These are phyloP conservation scores for Rhinoderma darwinii DNA, from an alignment of 2,113 vertebrate genomes.

Conservation along the genomic window DNA sequence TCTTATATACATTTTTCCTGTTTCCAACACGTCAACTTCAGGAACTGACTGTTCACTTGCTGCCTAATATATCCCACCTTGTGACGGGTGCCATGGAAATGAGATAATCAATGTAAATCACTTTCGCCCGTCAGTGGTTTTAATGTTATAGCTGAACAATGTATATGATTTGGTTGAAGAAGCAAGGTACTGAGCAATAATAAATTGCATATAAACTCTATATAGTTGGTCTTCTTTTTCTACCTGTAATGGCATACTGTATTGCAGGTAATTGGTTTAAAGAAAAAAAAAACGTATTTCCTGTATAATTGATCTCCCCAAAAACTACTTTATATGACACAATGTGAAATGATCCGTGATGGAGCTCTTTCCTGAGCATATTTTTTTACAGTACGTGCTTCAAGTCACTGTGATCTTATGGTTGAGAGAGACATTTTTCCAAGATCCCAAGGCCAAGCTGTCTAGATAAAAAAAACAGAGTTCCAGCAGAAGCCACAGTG, in stretches of 20 bases:
- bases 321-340: constrained; percentile 58
- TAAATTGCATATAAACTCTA: no score
- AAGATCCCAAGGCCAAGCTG: constrained; percentile 61
- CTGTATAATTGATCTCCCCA: constrained; percentile 55
- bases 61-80: no score
- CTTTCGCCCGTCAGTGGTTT: no score
- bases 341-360: constrained; percentile 63
- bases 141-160: no score
- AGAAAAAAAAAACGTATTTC: constrained; percentile 63
- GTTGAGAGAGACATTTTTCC: constrained; percentile 65
- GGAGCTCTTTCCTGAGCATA: constrained; percentile 55
- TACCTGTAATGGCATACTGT: not conserved
- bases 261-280: not conserved
- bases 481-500: constrained; percentile 60
- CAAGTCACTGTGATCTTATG: constrained; percentile 63
- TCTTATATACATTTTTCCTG: no score
- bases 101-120: no score
- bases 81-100: no score
- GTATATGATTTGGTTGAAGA: no score
- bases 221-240: not conserved
- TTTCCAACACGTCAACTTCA: no score
- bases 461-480: constrained; percentile 60
- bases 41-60: no score
- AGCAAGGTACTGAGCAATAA: no score
- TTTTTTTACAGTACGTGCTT: constrained; percentile 5